Evolutionary conservation across 1,140 invertebrate species (phyloP), one percentile per base, ranked within the genome.

Genomic region (Drosophila sulfurigaster): DNA sequence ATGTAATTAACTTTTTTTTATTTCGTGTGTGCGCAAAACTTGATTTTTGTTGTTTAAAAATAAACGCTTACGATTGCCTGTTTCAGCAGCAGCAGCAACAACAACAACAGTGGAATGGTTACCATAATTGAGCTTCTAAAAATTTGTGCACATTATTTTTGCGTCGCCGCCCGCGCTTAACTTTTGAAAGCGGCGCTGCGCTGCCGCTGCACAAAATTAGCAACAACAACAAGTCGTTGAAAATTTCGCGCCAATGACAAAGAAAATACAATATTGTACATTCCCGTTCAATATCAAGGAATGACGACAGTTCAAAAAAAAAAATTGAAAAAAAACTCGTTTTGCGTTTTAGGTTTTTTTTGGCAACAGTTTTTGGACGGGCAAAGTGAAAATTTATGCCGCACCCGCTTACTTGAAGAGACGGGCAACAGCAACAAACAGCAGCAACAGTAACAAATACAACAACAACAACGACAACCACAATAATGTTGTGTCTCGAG

Each of bases 11-110:
- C 69, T 85, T 85, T 85, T 62, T 75, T 57, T 71, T 45, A 25
- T 30, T 52, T 56, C 32, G 20, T 45, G 32, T 76, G 49, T 82
- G 77, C 62, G 73, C 71, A 78, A 82, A 85, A 85, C 82, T 87
- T 82, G 82, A 86, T 69, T 85, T 82, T 85, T 68, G 71, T 64
- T 79, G 79, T 75, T 79, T 78, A 86, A 86, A 86, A 86, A 87
- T 82, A 87, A 87, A 75, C 75, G 82, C 79, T 87, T 87, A 87
- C 82, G 81, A 70, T 75, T 79, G 73, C 78, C 73, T 69, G 82
- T 75, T 75, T 78, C 79, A 48, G 49, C 46, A 81, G 32, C 68
- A 51, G n/a, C 57, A 51, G 15, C 51, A 60, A 45, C 60, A 46
- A 51, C 48, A 81, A 38, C 62, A 59, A 72, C 49, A 68, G 85